Base-by-base conservation (phyloP, 1,140 invertebrate genomes). In the Pristionchus pacificus region DNA sequence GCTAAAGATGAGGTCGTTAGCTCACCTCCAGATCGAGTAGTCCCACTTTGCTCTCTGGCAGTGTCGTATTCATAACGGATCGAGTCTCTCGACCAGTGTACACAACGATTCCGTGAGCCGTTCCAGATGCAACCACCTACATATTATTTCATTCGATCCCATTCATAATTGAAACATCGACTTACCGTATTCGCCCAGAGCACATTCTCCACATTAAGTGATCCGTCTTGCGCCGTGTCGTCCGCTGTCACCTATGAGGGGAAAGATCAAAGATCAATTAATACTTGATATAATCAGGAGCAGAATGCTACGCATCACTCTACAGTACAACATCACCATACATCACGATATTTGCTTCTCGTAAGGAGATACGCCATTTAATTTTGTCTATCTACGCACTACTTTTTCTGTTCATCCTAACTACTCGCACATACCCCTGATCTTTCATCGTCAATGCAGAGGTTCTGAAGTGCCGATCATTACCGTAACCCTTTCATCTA, bases 41-140 rank as follows among this genome's bases (percentile, higher is more conserved):
- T 19, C 96, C 96, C 71, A 97, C 91, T 85, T 97, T 97, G 24
- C 91, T 94, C 72, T 93, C 88, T 0, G 96, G 94, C 61, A 91
- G 89, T 1, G 93, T 95, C 83, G 97, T 98, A 86, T 98, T 98
- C 95, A 98, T 98, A 0, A 97, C 91, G 77, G 92, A 93, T 70
- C 95, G 88, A 0, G 95, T 98, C 87, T 98, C 96, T 63, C 89
- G 88, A 14, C 96, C 94, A 27, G 96, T 98, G 83, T 98, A 99
- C 70, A 99, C 91, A 24, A 99, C 92, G 57, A 97, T 89, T 62
- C 96, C 95, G 25, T 96, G 88, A 1, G 88, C 88, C 68, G 93
- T 92, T 66, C 95, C 95, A n/a, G 93, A 95, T 1, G 96, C 95
- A 1, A 99, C 89, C 1, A 98, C 38, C 38, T 49, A 49, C 38